These are phyloP conservation scores for Astreopora myriophthalma DNA, from an alignment of 64 coral and sea anemone genomes.

Conservation along the genomic window DNA sequence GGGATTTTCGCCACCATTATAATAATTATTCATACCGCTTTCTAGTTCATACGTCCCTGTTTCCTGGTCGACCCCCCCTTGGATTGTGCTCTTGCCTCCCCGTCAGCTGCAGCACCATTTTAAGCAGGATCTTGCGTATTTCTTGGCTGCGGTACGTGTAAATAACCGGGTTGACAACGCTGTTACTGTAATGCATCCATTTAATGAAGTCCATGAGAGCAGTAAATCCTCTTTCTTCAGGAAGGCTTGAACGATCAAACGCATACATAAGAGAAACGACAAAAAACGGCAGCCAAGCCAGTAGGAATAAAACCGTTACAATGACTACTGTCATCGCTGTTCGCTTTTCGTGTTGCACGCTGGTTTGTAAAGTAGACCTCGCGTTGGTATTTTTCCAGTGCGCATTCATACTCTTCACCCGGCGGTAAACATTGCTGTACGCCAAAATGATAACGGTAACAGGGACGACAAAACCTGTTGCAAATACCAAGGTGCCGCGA, in stretches of 20 bases:
- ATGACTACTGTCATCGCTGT: slow-evolving; percentile 22
- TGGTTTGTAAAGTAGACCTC: neutral
- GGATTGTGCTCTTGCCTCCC: neutral
- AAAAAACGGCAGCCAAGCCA: slow-evolving; percentile 61
- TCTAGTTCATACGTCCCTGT: neutral
- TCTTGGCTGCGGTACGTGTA: slow-evolving; percentile 65
- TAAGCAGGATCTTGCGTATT: slow-evolving; percentile 33
- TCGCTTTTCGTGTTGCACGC: slow-evolving; percentile 17
- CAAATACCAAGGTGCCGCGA: slow-evolving; percentile 7
- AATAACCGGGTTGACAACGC: slow-evolving; percentile 59
- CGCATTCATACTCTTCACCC: neutral
- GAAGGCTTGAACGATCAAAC: slow-evolving; percentile 2
- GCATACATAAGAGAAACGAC: slow-evolving; percentile 24
- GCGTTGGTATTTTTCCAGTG: slow-evolving; percentile 9
- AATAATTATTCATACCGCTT: too few relatives aligned
- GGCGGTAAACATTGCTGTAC: slow-evolving; percentile 30
- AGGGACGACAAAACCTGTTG: slow-evolving; percentile 30
- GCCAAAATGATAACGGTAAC: slow-evolving; percentile 2
- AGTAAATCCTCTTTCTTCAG: neutral
- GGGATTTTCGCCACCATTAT: too few relatives aligned
- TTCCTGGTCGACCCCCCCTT: neutral
- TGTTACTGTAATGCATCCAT: slow-evolving; percentile 84
- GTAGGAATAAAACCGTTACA: slow-evolving; percentile 34
- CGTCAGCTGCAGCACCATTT: neutral
- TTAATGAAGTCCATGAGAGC: slow-evolving; percentile 63